Evolutionary conservation across 2,113 vertebrate genomes (phyloP), one percentile per base, ranked within the genome.

Genomic region (Paedocypris sp.): DNA sequence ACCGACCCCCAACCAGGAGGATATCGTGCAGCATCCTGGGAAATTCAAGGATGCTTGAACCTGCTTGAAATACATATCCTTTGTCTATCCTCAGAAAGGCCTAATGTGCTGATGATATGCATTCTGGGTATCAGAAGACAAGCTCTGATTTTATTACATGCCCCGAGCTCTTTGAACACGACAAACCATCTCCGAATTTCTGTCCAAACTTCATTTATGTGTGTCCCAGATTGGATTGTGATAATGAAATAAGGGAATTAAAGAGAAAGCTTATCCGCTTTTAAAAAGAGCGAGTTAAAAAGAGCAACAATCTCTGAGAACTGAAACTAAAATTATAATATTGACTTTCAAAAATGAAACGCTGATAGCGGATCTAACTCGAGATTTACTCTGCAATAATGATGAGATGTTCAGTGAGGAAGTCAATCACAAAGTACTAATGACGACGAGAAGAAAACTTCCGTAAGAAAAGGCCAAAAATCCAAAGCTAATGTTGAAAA

Each of bases 201-300:
- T 74, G 74, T 74, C 73, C 60, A 76, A 75, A 61, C 42, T 32
- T 25, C 71, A 71, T 77, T 79, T 75, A 80, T 73, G 73, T 64
- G 3, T 73, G 79, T 78, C 79, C 80, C 60, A 78, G 72, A 79
- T 82, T 70, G 67, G 63, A 42, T 16, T 67, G 63, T 68, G 66
- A 36, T 79, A 76, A 82, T 77, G 69, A 43, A 43, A 33, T 3
- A 6, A 60, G 19, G 16, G n/a, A 23, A 28, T 70, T 72, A 72
- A 77, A 66, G 57, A 53, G 62, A 52, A 62, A 71, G 23, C 43
- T 59, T 31, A 58, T 58, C 49, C 42, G 35, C n/a, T n/a, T n/a
- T 45, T 43, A 50, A 45, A 51, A 22, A 33, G 49, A n/a, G 7
- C 9, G 47, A 36, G 43, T 51, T 18, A 32, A 33, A 22, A 3